Evolutionary conservation across 2,797 vertebrate species (phyloP).

Genomic region (Acestrorhynchus altus): DNA sequence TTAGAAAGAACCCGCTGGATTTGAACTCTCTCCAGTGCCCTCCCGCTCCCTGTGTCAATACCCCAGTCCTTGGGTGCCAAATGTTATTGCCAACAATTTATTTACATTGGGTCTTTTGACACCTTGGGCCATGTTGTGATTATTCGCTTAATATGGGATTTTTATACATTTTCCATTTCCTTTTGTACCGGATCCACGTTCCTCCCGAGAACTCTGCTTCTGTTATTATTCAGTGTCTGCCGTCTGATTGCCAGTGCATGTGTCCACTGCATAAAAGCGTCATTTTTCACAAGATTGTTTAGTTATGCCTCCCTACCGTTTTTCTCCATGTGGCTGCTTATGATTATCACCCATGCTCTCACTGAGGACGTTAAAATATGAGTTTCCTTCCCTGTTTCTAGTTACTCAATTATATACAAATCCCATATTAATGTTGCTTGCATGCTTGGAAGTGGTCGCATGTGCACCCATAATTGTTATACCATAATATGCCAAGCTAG

Average conservation of each 20-base stretch:
- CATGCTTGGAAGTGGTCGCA: background rate
- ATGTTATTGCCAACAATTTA: conserved; percentile 23
- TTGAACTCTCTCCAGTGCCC: conserved; percentile 4
- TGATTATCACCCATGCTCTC: background rate
- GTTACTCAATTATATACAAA: background rate
- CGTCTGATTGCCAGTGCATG: background rate
- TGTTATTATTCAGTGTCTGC: conserved; percentile 13
- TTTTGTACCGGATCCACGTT: conserved; percentile 17
- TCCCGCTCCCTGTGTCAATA: conserved; percentile 8
- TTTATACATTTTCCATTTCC: conserved; percentile 14
- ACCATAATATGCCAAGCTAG: background rate
- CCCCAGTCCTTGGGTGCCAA: conserved; percentile 12
- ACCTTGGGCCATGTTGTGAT: conserved; percentile 10
- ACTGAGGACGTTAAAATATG: background rate
- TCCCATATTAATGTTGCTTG: conserved; percentile 10
- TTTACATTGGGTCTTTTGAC: conserved; percentile 25
- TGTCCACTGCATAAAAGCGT: background rate
- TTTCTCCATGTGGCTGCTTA: background rate
- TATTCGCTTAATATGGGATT: conserved; percentile 14
- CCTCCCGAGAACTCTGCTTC: conserved; percentile 4
- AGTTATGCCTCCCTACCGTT: background rate
- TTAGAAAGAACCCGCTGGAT: conserved; percentile 7
- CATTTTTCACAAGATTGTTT: background rate
- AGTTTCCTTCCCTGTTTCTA: background rate
- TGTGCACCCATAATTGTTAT: background rate